Evolutionary conservation across 2,888 invertebrate genomes (phyloP), one percentile per base, ranked within the genome.

Genomic region (Zhuqinia jingwanae): DNA sequence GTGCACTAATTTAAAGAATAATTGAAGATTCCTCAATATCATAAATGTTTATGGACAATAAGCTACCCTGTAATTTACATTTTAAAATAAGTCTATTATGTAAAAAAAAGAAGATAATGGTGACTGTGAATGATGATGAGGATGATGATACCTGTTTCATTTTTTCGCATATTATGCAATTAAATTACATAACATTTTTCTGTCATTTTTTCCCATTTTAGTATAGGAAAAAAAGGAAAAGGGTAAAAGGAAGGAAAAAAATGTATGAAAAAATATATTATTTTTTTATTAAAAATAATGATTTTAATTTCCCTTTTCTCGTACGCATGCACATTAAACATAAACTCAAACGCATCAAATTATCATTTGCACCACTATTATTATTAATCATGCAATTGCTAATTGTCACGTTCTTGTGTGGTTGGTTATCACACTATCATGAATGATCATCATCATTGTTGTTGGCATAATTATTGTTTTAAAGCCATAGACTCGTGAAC

Each of bases 381-480:
- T 78, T 65, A 63, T 63, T 63, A 78, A 78, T 63, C 47, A 30
- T 50, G n/a, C n/a, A 75, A 75, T 53, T 53, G 30, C 25, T 84
- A 84, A 84, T 84, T 78, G 78, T 84, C 84, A 84, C 84, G 77
- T 84, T 84, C 73, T 82, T 73, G 73, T 82, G 81, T 27, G 81
- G 81, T 60, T 70, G 2, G 80, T 60, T 82, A 70, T 82, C 81
- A 42, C 30, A n/a, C n/a, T n/a, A n/a, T n/a, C n/a, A n/a, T n/a
- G n/a, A n/a, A n/a, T n/a, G n/a, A n/a, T n/a, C 17, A 53, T 30
- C 22, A 27, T 68, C 68, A 47, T 2, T 42, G 17, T 11, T 5
- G 42, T 30, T 1, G 56, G n/a, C n/a, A 36, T 42, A 56, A 77
- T 77, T 77, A 58, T 58, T 15, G 42, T 42, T 77, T 77, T 42